Conservation (phyloP, 2,888 invertebrate species). For the Cephalotes varians region DNA sequence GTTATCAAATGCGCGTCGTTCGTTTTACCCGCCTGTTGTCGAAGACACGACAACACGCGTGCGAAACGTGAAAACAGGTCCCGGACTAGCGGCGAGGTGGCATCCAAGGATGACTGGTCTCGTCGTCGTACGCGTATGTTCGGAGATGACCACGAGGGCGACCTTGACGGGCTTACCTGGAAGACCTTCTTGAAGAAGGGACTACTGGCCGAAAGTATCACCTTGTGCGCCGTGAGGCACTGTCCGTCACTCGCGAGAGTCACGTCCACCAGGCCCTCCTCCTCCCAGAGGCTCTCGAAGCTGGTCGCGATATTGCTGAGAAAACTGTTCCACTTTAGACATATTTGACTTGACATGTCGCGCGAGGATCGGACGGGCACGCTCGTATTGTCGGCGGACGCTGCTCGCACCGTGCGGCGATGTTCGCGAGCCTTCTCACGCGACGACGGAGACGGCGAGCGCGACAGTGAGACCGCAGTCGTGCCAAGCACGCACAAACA, state of each 20-base stretch:
- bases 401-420: slow-evolving; percentile 15
- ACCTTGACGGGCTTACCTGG: slow-evolving; percentile 85
- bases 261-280: slow-evolving; percentile 90
- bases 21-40: neutral
- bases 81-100: neutral
- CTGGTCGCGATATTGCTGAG: slow-evolving; percentile 89
- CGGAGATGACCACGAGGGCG: neutral
- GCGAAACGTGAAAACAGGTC: neutral
- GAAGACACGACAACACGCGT: slow-evolving; percentile 7
- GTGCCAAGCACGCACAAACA: slow-evolving; percentile 77
- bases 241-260: slow-evolving; percentile 90
- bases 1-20: slow-evolving; percentile 30
- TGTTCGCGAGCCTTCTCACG: slow-evolving; percentile 35
- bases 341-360: slow-evolving; percentile 88
- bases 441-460: slow-evolving; percentile 60
- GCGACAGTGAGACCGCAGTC: slow-evolving; percentile 64
- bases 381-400: slow-evolving; percentile 26
- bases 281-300: slow-evolving; percentile 89
- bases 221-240: slow-evolving; percentile 90
- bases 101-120: neutral
- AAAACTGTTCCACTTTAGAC: slow-evolving; percentile 91
- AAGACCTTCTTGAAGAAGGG: slow-evolving; percentile 89
- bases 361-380: slow-evolving; percentile 21
- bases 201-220: slow-evolving; percentile 90
- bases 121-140: neutral